Percentiles rank a stretch among this genome's conserved stretches.
These are phyloP conservation scores for Agapornis canus DNA, from an alignment of 2,797 vertebrate genomes.

Conservation along the genomic window DNA sequence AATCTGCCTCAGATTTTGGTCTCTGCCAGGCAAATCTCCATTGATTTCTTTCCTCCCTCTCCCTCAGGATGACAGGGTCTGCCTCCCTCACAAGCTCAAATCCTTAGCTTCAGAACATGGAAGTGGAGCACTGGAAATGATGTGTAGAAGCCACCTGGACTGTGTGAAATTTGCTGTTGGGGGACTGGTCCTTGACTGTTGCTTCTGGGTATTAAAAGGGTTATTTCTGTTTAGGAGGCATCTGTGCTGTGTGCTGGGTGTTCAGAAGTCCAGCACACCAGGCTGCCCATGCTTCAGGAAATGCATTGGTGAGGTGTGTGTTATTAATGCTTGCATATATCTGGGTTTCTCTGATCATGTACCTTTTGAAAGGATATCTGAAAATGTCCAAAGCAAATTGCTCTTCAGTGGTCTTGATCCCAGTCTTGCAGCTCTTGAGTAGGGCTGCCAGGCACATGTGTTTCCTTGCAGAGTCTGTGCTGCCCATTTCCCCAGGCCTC, in stretches of 20 bases:
- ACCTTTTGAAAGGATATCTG: not conserved
- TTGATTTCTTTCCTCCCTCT: not conserved
- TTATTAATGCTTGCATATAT: no score
- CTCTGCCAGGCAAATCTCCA: not conserved
- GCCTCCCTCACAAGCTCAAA: not conserved
- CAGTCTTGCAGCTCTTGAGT: not conserved
- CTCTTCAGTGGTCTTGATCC: not conserved
- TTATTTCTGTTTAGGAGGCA: not conserved
- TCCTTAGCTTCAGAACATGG: not conserved
- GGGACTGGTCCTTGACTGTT: not conserved
- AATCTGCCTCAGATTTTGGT: not conserved
- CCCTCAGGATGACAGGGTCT: not conserved
- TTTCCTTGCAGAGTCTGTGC: not conserved
- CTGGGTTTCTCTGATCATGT: not conserved
- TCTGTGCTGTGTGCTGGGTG: rapidly evolving
- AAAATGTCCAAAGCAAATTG: not conserved
- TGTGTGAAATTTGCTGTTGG: rapidly evolving
- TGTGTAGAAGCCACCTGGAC: rapidly evolving
- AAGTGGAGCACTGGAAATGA: rapidly evolving
- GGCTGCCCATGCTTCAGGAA: rapidly evolving
- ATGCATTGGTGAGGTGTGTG: rapidly evolving
- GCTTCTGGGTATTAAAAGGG: rapidly evolving
- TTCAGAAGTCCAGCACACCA: not conserved
- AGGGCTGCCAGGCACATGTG: rapidly evolving
- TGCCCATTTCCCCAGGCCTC: not conserved